These are phyloP conservation scores for Brachylomia viminalis DNA, from an alignment of 2,888 invertebrate genomes.

Conservation along the genomic window DNA sequence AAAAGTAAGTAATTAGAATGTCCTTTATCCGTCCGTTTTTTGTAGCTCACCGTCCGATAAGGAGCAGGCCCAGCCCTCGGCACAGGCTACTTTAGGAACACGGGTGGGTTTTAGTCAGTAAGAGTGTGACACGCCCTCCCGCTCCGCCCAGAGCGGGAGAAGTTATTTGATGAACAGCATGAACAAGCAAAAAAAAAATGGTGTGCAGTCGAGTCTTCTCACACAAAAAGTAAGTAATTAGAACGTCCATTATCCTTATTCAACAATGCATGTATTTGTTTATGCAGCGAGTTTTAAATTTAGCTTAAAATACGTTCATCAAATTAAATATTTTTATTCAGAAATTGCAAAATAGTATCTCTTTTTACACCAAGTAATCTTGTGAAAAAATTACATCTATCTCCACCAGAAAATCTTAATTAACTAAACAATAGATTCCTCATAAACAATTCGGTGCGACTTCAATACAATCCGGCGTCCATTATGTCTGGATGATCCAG, in stretches of 20 bases:
- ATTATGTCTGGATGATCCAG: constrained; percentile 73
- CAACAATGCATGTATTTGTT: neutral
- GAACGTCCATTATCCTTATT: no score
- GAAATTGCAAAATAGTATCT: neutral
- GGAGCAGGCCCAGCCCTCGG: no score
- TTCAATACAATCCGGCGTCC: constrained; percentile 72
- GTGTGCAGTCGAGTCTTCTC: no score
- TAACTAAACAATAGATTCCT: constrained; percentile 56
- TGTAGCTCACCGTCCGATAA: no score
- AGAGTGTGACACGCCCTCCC: no score
- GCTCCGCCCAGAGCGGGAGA: no score
- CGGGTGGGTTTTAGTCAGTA: no score
- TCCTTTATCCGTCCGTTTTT: no score
- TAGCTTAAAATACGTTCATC: no score
- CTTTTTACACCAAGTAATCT: neutral
- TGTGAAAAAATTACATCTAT: neutral
- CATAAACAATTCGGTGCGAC: constrained; percentile 67
- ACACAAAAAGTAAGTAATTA: neutral
- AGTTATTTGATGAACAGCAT: no score
- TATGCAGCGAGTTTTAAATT: neutral
- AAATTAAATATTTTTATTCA: neutral
- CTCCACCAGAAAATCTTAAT: constrained; percentile 54
- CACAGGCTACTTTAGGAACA: no score
- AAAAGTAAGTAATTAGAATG: neutral
- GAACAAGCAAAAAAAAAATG: no score